phyloP scores from a whole-genome alignment of 2,113 vertebrate genomes.

The Asarcornis scutulata region DNA sequence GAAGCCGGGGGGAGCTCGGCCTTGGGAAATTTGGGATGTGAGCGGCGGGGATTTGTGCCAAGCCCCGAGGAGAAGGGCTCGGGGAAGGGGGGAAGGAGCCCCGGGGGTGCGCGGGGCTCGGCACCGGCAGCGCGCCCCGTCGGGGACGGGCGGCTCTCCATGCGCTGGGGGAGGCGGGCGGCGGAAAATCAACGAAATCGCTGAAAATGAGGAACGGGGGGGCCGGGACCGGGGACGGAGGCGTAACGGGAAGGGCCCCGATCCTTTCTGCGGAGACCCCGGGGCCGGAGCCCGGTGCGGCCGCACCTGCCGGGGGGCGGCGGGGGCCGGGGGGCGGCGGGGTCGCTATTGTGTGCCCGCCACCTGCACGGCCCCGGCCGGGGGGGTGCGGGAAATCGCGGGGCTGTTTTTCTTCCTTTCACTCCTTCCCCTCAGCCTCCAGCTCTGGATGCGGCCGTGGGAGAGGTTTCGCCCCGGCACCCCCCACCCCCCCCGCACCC shows the following conservation, averaged over 20 bases:
- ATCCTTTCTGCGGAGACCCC: neutral
- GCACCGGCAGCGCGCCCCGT: neutral
- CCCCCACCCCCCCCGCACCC: neutral
- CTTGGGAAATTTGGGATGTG: neutral
- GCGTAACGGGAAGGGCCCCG: neutral
- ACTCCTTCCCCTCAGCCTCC: conserved; percentile 52
- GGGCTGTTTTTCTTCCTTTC: conserved; percentile 67
- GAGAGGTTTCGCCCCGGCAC: neutral
- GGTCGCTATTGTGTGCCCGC: conserved; percentile 7
- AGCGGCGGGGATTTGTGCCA: neutral
- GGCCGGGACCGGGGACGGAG: neutral
- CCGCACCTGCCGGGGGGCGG: conserved; percentile 4
- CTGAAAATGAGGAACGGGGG: accelerated
- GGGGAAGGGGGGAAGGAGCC: neutral
- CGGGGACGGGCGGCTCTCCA: neutral
- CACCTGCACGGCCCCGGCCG: conserved; percentile 22
- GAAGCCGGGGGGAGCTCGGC: neutral
- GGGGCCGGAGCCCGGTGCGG: neutral
- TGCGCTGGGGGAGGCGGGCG: neutral
- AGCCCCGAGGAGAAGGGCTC: neutral
- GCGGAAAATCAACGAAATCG: conserved; percentile 25
- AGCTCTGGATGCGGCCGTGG: conserved; percentile 43
- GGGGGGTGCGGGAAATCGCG: conserved; percentile 24
- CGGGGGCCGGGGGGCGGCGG: too few relatives aligned
- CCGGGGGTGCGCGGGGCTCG: neutral